Percentiles rank a stretch among this genome's conserved stretches.
These are phyloP conservation scores for Xylota segnis DNA, from an alignment of 2,888 invertebrate species.

Conservation along the genomic window DNA sequence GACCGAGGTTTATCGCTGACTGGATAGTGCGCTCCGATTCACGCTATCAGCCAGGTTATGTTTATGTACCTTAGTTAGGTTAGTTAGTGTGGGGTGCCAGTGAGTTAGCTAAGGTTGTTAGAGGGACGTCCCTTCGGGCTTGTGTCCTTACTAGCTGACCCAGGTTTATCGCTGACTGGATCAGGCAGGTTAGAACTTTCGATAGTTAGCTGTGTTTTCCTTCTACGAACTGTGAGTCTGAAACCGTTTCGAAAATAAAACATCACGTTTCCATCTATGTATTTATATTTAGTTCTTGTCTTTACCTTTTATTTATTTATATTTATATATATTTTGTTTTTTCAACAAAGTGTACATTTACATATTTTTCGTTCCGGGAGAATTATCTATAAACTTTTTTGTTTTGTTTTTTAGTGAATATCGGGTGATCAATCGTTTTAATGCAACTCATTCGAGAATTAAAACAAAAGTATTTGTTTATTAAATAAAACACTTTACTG, in stretches of 20 bases:
- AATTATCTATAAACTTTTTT: conserved; percentile 13
- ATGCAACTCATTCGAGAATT: conserved; percentile 11
- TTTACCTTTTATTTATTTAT: conserved; percentile 14
- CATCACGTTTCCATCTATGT: neutral
- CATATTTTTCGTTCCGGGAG: neutral
- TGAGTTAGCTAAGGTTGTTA: too few species aligned
- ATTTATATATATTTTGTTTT: conserved; percentile 7
- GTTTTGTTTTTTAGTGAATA: conserved; percentile 20
- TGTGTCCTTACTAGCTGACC: too few species aligned
- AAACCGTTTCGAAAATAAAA: neutral
- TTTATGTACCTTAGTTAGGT: too few species aligned
- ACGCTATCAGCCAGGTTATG: too few species aligned
- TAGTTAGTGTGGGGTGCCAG: too few species aligned
- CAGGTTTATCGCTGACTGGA: too few species aligned
- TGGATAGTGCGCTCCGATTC: too few species aligned
- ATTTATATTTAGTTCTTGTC: neutral
- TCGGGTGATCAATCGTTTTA: conserved; percentile 19
- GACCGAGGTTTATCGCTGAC: too few species aligned
- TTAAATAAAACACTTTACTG: neutral
- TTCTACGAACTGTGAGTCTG: too few species aligned
- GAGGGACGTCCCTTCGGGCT: too few species aligned
- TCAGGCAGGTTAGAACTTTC: too few species aligned
- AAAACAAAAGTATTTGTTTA: neutral
- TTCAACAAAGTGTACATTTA: conserved; percentile 38
- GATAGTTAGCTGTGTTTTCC: too few species aligned